Conservation (phyloP, 2,888 invertebrate species). For the Andrena bicolor region DNA sequence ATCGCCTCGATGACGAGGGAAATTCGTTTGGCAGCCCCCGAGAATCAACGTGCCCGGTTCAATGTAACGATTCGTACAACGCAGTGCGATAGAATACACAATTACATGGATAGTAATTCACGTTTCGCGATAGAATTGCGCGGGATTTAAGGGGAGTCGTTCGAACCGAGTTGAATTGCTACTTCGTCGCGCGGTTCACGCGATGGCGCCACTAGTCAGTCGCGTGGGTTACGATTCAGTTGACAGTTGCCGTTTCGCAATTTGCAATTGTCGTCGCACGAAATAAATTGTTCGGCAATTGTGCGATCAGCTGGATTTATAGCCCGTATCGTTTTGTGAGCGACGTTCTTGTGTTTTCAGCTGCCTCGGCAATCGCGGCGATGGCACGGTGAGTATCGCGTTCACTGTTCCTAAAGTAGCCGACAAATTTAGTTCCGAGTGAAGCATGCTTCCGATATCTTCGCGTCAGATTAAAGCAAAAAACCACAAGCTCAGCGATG, state of each 20-base stretch:
- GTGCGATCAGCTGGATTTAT: background rate
- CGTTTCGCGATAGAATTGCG: background rate
- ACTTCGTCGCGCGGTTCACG: constrained; percentile 11
- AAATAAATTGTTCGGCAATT: background rate
- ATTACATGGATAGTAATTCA: background rate
- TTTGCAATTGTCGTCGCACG: background rate
- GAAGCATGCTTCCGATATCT: background rate
- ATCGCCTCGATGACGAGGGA: background rate
- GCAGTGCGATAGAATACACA: too few relatives aligned
- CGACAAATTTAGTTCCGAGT: background rate
- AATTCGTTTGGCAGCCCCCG: background rate
- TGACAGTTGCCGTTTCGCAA: constrained; percentile 11
- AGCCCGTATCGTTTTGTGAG: background rate
- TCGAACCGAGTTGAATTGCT: background rate
- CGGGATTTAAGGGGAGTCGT: background rate
- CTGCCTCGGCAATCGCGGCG: background rate
- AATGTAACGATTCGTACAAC: fast-evolving
- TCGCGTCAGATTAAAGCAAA: background rate
- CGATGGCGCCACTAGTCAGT: constrained; percentile 49
- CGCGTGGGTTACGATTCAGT: constrained; percentile 6
- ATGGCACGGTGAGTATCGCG: background rate
- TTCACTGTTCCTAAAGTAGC: background rate
- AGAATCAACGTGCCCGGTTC: too few relatives aligned
- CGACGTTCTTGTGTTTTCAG: background rate
- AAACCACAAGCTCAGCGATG: background rate